Evolutionary conservation across 2,797 vertebrate species (phyloP), one percentile per base, ranked within the genome.

Genomic region (Taeniopygia guttata): DNA sequence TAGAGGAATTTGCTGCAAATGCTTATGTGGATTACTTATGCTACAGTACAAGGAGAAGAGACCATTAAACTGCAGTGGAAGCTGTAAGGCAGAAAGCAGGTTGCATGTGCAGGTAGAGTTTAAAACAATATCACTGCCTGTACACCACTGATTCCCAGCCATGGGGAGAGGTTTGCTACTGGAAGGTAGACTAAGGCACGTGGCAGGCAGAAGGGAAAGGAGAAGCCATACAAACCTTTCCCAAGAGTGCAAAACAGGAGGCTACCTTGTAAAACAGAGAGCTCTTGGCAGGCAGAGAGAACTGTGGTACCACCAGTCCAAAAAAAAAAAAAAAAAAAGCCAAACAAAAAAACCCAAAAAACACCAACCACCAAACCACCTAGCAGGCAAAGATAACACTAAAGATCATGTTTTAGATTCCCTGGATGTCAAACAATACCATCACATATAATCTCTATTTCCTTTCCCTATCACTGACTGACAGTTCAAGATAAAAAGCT

Each of bases 401-500:
- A 45, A 85, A 87, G 49, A 87, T 42, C 2, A 1, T 20, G 40
- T 5, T 91, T 89, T 89, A 92, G 68, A 72, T 81, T 89, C 69
- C 36, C 55, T 69, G 78, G 22, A 80, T 49, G 58, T 83, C 75
- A 68, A 85, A 58, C 17, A 83, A 66, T 46, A 60, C 45, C 43
- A 77, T 78, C 54, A 66, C 42, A 29, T 14, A 17, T 20, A 45
- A 89, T 85, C 49, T 80, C 55, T 36, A 38, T 62, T 87, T 86
- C 87, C 72, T 84, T 89, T 81, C 60, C 69, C 62, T 84, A 54
- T 34, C 79, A 30, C 46, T 58, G 64, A 83, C 60, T 87, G 78
- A 77, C 72, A 89, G 87, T 48, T 80, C 18, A 87, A 89, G 89
- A 95, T 81, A 94, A 95, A 93, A 92, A 29, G 21, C 69, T 87